Base-by-base conservation (phyloP, 2,113 vertebrate species). In the Limanda limanda region DNA sequence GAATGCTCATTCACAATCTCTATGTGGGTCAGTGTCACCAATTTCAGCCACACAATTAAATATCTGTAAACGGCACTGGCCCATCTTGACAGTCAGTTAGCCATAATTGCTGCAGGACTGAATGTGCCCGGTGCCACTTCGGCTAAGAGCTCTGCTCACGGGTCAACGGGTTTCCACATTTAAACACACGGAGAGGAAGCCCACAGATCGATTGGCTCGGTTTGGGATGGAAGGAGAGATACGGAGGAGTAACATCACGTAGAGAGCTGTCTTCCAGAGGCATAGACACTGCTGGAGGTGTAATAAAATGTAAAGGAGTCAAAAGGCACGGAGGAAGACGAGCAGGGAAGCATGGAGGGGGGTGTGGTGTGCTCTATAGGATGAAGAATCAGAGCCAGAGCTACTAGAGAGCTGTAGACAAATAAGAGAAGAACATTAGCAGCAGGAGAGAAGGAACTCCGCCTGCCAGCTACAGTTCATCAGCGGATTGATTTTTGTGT, bases 91-190 rank as follows among this genome's bases (percentile, higher is more conserved):
- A 23, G 31, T 66, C 42, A 48, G 42, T 60, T 48, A 7, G 45
- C 54, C 11, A 9, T 25, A 51, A 63, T 54, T 72, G 45, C 23
- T 66, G n/a, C 20, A 9, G 23, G 21, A 48, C 35, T 60, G 52
- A 55, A 62, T 8, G 42, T 14, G 23, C 14, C 1, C 1, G 11
- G 42, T 60, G 55, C 25, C 56, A 69, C 57, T 48, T 48, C 62
- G 40, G 52, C 58, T 70, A 57, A 81, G 23, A 52, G 71, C 61
- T 54, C 37, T 25, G 58, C 74, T 37, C 62, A 31, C 0, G 17
- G 83, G 85, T 85, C 79, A 72, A 77, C 88, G 64, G 1, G 24
- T 48, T 83, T 83, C 69, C 85, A 82, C 79, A 78, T 78, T 82
- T 82, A 31, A 82, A 57, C 25, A 85, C 83, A 74, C 10, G 55